Conservation (phyloP, 2,888 invertebrate genomes). For the Muschampia plurimacula region DNA sequence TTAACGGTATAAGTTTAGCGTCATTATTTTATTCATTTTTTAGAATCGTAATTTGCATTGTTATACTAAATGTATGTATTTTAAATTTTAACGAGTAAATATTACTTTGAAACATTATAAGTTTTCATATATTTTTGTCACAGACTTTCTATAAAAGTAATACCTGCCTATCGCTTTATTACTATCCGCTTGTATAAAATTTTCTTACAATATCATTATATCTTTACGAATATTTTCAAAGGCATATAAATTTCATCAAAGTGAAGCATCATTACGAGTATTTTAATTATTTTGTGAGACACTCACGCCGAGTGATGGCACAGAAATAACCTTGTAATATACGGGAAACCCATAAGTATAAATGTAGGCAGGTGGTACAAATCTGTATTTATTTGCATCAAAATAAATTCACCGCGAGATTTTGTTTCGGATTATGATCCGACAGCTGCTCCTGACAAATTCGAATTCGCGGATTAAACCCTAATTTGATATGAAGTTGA, state of each 20-base stretch:
- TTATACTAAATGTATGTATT: no score
- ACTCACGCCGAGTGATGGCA: neutral
- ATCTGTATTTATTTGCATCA: slow-evolving; percentile 82
- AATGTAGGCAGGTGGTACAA: slow-evolving; percentile 73
- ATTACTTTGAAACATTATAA: no score
- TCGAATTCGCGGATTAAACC: slow-evolving; percentile 66
- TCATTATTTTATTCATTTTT: no score
- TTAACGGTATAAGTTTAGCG: no score
- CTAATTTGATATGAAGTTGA: slow-evolving; percentile 60
- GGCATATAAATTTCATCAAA: neutral
- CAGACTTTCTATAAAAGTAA: no score
- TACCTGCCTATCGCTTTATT: neutral
- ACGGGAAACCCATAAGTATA: neutral
- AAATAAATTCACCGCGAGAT: slow-evolving; percentile 78
- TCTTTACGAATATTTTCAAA: neutral
- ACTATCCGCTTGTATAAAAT: neutral
- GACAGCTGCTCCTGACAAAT: slow-evolving; percentile 69
- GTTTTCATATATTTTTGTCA: no score
- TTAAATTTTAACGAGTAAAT: no score
- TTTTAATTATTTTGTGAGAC: neutral
- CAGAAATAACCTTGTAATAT: neutral
- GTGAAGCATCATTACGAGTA: neutral
- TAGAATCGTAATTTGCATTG: no score
- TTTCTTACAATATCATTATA: neutral
- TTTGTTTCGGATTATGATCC: slow-evolving; percentile 69